Conservation (phyloP, 2,888 invertebrate genomes). For the Drosophila leonis region DNA sequence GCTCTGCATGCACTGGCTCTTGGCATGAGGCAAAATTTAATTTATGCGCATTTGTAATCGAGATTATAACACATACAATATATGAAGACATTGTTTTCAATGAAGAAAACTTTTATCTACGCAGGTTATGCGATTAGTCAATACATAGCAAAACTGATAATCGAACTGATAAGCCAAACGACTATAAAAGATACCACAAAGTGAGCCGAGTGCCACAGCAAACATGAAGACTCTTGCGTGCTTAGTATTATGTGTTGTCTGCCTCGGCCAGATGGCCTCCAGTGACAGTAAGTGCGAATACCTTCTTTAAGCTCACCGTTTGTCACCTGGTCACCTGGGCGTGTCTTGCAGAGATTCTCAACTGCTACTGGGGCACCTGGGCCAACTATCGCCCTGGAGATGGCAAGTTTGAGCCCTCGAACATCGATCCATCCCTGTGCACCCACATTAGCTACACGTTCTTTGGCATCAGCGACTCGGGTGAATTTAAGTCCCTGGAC, state of each 20-base stretch:
- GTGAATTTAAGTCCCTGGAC: slow-evolving; percentile 66
- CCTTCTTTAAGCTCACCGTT: accelerated
- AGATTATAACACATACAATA: slow-evolving; percentile 45
- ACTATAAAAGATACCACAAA: slow-evolving; percentile 53
- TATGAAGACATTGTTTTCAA: slow-evolving; percentile 45
- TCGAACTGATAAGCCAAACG: slow-evolving; percentile 37
- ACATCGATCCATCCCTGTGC: slow-evolving; percentile 72
- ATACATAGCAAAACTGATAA: slow-evolving; percentile 4
- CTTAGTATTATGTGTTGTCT: slow-evolving; percentile 46
- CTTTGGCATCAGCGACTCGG: slow-evolving; percentile 68
- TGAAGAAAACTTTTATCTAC: slow-evolving; percentile 25
- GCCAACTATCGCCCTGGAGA: slow-evolving; percentile 71
- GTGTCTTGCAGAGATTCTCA: slow-evolving; percentile 59
- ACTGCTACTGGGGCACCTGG: slow-evolving; percentile 81
- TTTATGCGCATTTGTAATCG: slow-evolving; percentile 47
- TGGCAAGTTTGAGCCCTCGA: slow-evolving; percentile 64
- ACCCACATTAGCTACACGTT: slow-evolving; percentile 78
- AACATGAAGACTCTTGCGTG: slow-evolving; percentile 53
- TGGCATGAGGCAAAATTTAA: slow-evolving; percentile 17
- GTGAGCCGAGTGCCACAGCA: not conserved
- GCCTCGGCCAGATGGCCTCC: slow-evolving; percentile 40
- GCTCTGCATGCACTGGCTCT: slow-evolving; percentile 14
- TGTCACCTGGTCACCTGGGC: not conserved
- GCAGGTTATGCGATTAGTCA: not conserved
- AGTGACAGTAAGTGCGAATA: slow-evolving; percentile 53